phyloP scores from a whole-genome alignment of 2,888 invertebrate species.

The Polydrusus cervinus region DNA sequence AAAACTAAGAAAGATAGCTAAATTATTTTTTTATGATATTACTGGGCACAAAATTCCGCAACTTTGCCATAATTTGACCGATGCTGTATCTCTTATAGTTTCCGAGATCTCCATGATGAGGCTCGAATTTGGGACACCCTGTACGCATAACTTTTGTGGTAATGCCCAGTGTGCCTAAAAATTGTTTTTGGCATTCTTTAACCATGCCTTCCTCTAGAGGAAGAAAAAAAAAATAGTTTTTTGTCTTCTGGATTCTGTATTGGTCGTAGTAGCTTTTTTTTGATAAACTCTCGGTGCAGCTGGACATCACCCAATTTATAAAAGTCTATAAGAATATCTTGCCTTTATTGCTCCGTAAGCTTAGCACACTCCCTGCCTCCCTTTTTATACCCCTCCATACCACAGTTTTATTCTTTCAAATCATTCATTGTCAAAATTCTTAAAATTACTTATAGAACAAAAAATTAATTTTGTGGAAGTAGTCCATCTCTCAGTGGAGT shows the following conservation, averaged over 20 bases:
- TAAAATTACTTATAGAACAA: too few species aligned
- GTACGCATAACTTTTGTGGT: neutral
- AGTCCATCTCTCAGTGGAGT: too few species aligned
- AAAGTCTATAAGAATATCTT: slow-evolving; percentile 12
- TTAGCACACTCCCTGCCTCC: neutral
- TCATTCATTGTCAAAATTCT: too few species aligned
- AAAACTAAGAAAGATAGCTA: too few species aligned
- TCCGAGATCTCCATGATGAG: too few species aligned
- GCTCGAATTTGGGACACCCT: too few species aligned
- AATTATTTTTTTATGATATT: too few species aligned
- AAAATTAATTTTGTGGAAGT: too few species aligned
- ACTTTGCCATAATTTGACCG: too few species aligned
- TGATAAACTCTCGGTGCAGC: slow-evolving; percentile 20
- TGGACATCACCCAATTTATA: slow-evolving; percentile 19
- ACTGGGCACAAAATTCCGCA: too few species aligned
- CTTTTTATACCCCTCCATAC: neutral
- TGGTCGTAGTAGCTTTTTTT: slow-evolving; percentile 12
- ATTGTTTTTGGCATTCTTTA: slow-evolving; percentile 12
- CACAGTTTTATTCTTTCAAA: too few species aligned
- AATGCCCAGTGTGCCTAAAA: slow-evolving; percentile 9
- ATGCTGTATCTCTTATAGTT: too few species aligned
- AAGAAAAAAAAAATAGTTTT: slow-evolving; percentile 19
- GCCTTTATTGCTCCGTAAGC: slow-evolving; percentile 16
- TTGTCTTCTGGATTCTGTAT: slow-evolving; percentile 8
- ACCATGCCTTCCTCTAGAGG: slow-evolving; percentile 6